Base-by-base conservation (phyloP, 2,113 vertebrate species). In the Desmodus rotundus region DNA sequence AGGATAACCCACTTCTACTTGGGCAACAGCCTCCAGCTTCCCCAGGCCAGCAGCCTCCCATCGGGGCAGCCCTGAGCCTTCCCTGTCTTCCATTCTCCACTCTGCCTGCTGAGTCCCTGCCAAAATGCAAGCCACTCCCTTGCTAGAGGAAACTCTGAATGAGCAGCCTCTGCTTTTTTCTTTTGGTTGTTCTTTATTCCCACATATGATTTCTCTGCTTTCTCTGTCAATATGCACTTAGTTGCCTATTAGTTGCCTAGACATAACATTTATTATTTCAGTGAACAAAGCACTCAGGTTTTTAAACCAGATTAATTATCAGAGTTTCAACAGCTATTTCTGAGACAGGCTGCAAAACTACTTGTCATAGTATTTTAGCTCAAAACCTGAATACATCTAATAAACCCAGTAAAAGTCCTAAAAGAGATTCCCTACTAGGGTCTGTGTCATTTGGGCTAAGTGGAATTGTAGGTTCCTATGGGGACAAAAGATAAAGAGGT, bases 181-280 rank as follows among this genome's bases (percentile, higher is more conserved):
- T 43, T 14, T 77, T 7, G 24, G 5, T 36, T 52, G 17, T 14
- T 43, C 63, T 80, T 81, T 50, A 56, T 82, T 74, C 76, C 54
- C 67, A 41, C 5, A 0, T 52, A 5, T 16, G 2, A 93, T 54
- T 91, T 67, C 15, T 82, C 67, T 61, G 24, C 22, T 28, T 33
- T 74, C 5, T 22, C 6, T 96, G 19, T 80, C 22, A 0, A 5
- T 0, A 0, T 38, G 20, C 19, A 11, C 50, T 16, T 47, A 0
- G 31, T 63, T 78, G 45, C 0, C 83, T 41, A 56, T 16, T 47
- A 0, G 26, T 70, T 82, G 45, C 0, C 81, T 41, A 52, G 16
- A 26, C 56, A 7, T 9, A 73, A 85, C 68, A 87, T 67, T 94
- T 24, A 33, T 56, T 67, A 17, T 3, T 82, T 20, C 11, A 14